Percentiles rank a stretch among this genome's conserved stretches.
phyloP scores from a whole-genome alignment of 2,888 invertebrate genomes.

The Ophion ellenae region DNA sequence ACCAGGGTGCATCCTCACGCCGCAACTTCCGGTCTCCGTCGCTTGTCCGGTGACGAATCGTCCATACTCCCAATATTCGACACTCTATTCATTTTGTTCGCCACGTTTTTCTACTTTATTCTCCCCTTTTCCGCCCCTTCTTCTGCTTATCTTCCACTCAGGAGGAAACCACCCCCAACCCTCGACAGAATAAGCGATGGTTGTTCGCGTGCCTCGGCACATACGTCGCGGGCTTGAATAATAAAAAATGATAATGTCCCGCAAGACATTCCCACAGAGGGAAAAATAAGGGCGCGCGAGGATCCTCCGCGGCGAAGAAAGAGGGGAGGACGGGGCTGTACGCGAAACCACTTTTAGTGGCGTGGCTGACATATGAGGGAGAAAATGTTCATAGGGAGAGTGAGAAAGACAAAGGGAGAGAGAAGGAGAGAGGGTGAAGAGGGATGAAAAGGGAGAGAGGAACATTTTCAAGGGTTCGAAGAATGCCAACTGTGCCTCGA shows the following conservation, averaged over 20 bases:
- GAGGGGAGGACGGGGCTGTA: background rate
- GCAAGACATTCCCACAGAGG: conserved; percentile 4
- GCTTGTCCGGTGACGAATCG: too few relatives aligned
- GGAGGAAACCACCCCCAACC: too few relatives aligned
- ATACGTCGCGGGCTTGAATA: conserved; percentile 50
- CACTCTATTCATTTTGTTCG: too few relatives aligned
- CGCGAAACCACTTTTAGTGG: conserved; percentile 68
- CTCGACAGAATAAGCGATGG: conserved; percentile 44
- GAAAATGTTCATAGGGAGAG: conserved; percentile 66
- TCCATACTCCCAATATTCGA: too few relatives aligned
- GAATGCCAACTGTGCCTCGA: conserved; percentile 1
- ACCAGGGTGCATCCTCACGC: too few relatives aligned
- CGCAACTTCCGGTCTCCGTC: too few relatives aligned
- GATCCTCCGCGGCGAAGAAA: background rate
- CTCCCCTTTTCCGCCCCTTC: background rate
- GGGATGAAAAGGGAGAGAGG: conserved; percentile 39
- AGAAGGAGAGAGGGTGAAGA: conserved; percentile 7
- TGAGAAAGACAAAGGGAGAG: background rate
- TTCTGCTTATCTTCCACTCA: background rate
- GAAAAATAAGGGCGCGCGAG: conserved; percentile 10
- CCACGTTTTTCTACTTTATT: background rate
- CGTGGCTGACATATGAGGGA: conserved; percentile 68
- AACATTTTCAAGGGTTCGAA: conserved; percentile 45
- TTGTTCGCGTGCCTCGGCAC: background rate
- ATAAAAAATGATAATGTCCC: conserved; percentile 61